Evolutionary conservation across 2,113 vertebrate species (phyloP).

Genomic region (Chaenocephalus aceratus): DNA sequence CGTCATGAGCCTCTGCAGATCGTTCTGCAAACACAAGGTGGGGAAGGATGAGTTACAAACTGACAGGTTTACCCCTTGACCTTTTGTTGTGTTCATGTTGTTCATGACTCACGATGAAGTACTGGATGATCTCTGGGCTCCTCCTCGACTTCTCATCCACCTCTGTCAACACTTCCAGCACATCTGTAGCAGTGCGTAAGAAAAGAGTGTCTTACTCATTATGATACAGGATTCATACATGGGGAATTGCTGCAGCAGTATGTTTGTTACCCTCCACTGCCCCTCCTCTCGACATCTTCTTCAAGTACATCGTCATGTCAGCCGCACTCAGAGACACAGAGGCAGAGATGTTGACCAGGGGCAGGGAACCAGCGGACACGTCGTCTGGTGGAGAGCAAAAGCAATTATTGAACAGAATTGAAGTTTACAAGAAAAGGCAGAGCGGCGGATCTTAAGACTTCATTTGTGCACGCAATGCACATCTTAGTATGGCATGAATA

Average conservation of each 20-base stretch:
- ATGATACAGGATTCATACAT: neutral
- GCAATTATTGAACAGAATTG: neutral
- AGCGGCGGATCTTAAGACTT: neutral
- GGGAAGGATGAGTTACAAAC: constrained; percentile 25
- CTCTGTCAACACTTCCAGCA: constrained; percentile 94
- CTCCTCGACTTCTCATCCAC: constrained; percentile 97
- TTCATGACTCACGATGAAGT: constrained; percentile 91
- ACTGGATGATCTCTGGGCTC: constrained; percentile 94
- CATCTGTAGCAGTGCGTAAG: constrained; percentile 80
- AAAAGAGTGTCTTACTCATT: constrained; percentile 28
- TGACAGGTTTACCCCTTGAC: neutral
- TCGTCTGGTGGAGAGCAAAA: constrained; percentile 84
- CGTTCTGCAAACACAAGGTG: constrained; percentile 83
- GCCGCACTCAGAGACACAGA: constrained; percentile 88
- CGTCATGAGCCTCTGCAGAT: constrained; percentile 95
- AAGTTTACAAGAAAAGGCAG: neutral
- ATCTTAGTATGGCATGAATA: too few relatives aligned
- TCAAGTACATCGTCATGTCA: constrained; percentile 93
- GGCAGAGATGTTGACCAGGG: constrained; percentile 92
- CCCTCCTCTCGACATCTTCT: constrained; percentile 92
- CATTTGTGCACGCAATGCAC: too few relatives aligned
- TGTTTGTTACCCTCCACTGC: constrained; percentile 90
- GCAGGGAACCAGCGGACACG: constrained; percentile 87
- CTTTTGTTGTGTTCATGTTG: neutral
- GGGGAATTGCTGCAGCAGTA: neutral